Evolutionary conservation across 2,113 vertebrate genomes (phyloP).

Genomic region (rabbit (Oryctolagus cuniculus)): mOryCun1.1 NC_091448.1:52414001-52414500

Average conservation of each 20-base stretch:
- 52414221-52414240: neutral
- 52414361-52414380: neutral
- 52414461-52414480: neutral
- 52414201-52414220: neutral
- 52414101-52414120: neutral
- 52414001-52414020: neutral
- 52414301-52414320: conserved; percentile 21
- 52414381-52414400: neutral
- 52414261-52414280: conserved; percentile 1
- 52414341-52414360: neutral
- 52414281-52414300: neutral
- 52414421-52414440: neutral
- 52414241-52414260: neutral
- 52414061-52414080: neutral
- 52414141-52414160: neutral
- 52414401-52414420: neutral
- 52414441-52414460: neutral
- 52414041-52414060: neutral
- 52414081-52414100: neutral
- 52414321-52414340: neutral
- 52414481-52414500: neutral
- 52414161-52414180: neutral
- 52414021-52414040: neutral
- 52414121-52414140: neutral
- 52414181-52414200: neutral